Conservation (phyloP, 2,113 vertebrate species). For the Aptenodytes patagonicus region DNA sequence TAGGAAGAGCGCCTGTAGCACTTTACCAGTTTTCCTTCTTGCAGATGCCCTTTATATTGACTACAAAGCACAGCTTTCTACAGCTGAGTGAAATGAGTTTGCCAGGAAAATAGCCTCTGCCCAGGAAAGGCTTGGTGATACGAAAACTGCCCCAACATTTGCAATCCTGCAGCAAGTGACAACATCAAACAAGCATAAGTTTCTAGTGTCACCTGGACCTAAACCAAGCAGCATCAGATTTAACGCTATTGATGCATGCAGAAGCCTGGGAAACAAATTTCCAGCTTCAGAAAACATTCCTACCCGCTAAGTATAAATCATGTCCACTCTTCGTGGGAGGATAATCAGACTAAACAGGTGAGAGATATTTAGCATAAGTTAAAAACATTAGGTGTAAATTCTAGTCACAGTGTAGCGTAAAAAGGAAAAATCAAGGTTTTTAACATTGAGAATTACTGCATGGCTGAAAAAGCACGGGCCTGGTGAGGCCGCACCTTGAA, state of each 20-base stretch:
- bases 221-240: background rate
- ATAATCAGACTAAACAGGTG: background rate
- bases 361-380: background rate
- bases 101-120: background rate
- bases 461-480: slow-evolving; percentile 22
- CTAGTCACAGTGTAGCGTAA: slow-evolving; percentile 24
- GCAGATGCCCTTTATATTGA: background rate
- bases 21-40: background rate
- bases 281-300: background rate
- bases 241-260: background rate
- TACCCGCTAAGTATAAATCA: background rate
- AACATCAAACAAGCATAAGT: background rate
- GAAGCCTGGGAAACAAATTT: background rate
- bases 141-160: background rate
- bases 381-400: slow-evolving; percentile 53
- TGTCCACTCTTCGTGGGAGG: background rate
- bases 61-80: background rate
- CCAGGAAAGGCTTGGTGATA: background rate
- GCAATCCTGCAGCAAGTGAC: background rate
- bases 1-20: background rate
- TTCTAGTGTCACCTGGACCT: background rate
- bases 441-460: slow-evolving; percentile 44
- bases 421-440: slow-evolving; percentile 48
- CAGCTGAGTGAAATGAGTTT: background rate
- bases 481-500: no score